These are phyloP conservation scores for Nemopilema nomurai DNA, from an alignment of 30 jellyfish, hydroid and myxozoan genomes.

Conservation along the genomic window DNA sequence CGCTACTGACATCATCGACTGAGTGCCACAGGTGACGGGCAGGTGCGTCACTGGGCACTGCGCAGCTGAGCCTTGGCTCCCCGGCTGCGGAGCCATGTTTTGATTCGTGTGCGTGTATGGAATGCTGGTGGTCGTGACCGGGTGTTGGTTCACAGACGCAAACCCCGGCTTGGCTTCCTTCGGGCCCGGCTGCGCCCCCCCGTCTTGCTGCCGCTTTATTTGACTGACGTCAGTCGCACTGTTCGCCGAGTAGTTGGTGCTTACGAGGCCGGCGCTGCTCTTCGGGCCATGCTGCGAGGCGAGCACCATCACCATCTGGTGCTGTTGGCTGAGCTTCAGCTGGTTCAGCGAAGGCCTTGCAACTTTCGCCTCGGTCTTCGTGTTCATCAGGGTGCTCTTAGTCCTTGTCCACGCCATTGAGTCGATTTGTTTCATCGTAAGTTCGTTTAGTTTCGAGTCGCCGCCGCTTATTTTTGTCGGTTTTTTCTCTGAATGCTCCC, in stretches of 20 bases:
- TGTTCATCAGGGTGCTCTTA: conserved; percentile 38
- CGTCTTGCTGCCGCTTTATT: conserved; percentile 15
- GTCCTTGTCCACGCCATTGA: conserved; percentile 70
- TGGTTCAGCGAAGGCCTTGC: conserved; percentile 91
- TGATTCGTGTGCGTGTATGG: conserved; percentile 29
- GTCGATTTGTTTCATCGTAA: conserved; percentile 76
- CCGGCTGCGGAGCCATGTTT: conserved; percentile 26
- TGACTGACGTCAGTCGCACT: neutral
- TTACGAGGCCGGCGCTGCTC: neutral
- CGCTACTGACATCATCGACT: conserved; percentile 37
- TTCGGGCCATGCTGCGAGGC: conserved; percentile 3
- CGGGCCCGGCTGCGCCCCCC: conserved; percentile 2
- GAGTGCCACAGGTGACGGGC: conserved; percentile 69
- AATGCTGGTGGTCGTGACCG: conserved; percentile 16
- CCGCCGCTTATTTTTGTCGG: conserved; percentile 28
- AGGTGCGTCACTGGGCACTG: conserved; percentile 50
- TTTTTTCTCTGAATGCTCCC: conserved; percentile 50
- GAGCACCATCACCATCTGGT: conserved; percentile 65
- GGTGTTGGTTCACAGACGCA: conserved; percentile 7
- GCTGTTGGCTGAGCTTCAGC: conserved; percentile 81
- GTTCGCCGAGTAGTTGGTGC: too few relatives aligned
- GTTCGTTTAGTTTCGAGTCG: conserved; percentile 59
- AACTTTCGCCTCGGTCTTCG: conserved; percentile 74
- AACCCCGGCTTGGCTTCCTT: conserved; percentile 25
- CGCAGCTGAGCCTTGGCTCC: conserved; percentile 30